A percentile compares a stretch with the other conserved stretches of the same genome.
These are phyloP conservation scores for Amphipyra tragopoginis DNA, from an alignment of 2,888 invertebrate genomes.

Conservation along the genomic window DNA sequence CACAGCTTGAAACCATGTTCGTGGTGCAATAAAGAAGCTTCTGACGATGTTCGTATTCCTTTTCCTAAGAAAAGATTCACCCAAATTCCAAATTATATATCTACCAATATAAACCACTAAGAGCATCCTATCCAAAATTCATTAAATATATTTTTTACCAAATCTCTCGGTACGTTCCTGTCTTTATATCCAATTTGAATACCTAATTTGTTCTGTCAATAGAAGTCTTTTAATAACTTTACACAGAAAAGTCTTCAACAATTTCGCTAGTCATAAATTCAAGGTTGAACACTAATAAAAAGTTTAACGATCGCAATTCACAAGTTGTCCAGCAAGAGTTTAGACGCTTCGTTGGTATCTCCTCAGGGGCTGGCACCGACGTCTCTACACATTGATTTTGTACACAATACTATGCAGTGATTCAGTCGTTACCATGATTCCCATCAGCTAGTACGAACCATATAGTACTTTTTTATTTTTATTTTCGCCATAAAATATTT, in stretches of 20 bases:
- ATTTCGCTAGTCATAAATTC: slow-evolving; percentile 66
- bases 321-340: slow-evolving; percentile 80
- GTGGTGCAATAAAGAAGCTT: no score
- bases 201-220: slow-evolving; percentile 13
- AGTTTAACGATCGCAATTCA: slow-evolving; percentile 76
- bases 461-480: slow-evolving; percentile 55
- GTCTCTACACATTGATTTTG: slow-evolving; percentile 84
- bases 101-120: no score
- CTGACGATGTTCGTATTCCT: no score
- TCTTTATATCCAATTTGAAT: no score
- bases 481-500: slow-evolving; percentile 48
- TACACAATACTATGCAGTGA: slow-evolving; percentile 70
- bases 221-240: slow-evolving; percentile 16
- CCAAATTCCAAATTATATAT: no score
- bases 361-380: slow-evolving; percentile 76
- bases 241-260: slow-evolving; percentile 42
- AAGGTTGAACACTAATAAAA: slow-evolving; percentile 81
- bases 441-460: slow-evolving; percentile 69
- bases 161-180: no score
- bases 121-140: no score
- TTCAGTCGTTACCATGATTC: slow-evolving; percentile 77
- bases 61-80: no score
- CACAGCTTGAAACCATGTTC: no score
- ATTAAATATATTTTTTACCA: no score
- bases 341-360: slow-evolving; percentile 62